Base-by-base conservation (phyloP, 2,888 invertebrate species). In the Orchesella flavescens region DNA sequence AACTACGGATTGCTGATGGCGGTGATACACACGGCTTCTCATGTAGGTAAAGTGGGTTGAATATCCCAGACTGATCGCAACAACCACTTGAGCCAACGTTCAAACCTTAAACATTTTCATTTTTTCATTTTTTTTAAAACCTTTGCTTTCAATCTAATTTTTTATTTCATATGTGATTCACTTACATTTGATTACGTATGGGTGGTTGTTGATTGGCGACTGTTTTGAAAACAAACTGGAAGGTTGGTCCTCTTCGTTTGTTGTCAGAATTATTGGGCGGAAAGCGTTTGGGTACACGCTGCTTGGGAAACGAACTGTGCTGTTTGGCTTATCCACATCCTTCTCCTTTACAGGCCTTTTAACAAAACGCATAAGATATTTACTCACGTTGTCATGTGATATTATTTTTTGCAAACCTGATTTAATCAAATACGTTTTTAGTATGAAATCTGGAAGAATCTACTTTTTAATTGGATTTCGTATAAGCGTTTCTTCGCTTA, bases 1-100 rank as follows among this genome's bases (percentile, higher is more conserved):
- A 94, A 5, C 95, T 94, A 55, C 95, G 92, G 53, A 84, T 74
- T 57, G 84, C 84, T 21, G 84, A 76, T 13, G 84, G 78, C 7
- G 84, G 72, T 1, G 69, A 57, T 19, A 34, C 34, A 2, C 2
- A 2, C 7, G 3, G 74, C 68, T 21, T 13, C 86, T 59, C 44
- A 4, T 43, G 43, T 1, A 46, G 66, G 66, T 66, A 46, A 4
- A 46, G 43, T 4, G 66, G 66, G 66, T 43, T 66, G 66, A 44
- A 66, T 46, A 46, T 12, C 23, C 10, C 4, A 53, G 53, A 53
- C 17, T 53, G 55, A 55, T 55, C 34, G 34, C 34, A 34, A 34
- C 34, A 34, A 2, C 7, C 3, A 34, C 3, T 4, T 34, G 34
- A 34, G 2, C 3, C 2, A 2, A 34, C 34, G 34, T 34, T 34